phyloP scores from a whole-genome alignment of 2,888 invertebrate species.

The Sminthurides aquaticus region DNA sequence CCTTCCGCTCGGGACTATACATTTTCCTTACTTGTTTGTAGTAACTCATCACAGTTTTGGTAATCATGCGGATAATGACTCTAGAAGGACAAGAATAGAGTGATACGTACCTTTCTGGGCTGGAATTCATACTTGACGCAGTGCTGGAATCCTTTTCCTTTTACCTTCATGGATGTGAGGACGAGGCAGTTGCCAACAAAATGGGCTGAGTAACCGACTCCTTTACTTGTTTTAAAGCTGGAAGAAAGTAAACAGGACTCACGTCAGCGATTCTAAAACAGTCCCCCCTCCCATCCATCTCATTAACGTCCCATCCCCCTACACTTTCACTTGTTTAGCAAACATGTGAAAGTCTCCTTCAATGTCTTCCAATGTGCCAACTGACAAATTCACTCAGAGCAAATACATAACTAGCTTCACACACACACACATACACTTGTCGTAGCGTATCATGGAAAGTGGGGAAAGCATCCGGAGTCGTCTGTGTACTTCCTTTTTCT shows the following conservation, averaged over 20 bases:
- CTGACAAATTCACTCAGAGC: background rate
- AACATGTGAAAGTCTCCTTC: background rate
- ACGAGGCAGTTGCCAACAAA: constrained; percentile 99
- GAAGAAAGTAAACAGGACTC: constrained; percentile 41
- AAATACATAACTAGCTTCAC: background rate
- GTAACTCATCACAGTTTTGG: no score
- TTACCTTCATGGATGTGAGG: constrained; percentile 95
- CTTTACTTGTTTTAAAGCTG: constrained; percentile 98
- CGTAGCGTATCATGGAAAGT: no score
- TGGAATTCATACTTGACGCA: constrained; percentile 99
- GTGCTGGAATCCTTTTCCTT: constrained; percentile 98
- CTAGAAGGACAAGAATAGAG: no score
- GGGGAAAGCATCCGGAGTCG: no score
- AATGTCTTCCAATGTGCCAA: background rate
- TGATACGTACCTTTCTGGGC: constrained; percentile 71
- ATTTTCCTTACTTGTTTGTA: no score
- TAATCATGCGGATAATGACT: no score
- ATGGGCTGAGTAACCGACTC: constrained; percentile 97
- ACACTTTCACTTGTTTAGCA: background rate
- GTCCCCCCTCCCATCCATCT: background rate
- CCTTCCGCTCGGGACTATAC: no score
- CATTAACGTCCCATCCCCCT: background rate
- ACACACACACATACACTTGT: no score
- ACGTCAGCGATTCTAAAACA: constrained; percentile 10
- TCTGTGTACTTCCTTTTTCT: no score